These are phyloP conservation scores for Dioctria linearis DNA, from an alignment of 2,888 invertebrate genomes.

Conservation along the genomic window DNA sequence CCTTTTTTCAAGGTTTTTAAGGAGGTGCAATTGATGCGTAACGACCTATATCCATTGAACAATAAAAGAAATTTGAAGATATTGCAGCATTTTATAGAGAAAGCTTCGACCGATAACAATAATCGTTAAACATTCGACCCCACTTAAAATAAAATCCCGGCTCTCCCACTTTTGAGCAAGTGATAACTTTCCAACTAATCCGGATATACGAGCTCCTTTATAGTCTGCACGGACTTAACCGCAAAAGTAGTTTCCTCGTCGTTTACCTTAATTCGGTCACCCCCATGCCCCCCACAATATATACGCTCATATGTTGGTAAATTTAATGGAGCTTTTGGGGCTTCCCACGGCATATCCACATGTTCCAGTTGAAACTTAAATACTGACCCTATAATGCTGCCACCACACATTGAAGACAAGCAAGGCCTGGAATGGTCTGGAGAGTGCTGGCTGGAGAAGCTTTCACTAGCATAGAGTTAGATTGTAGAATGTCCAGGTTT, in stretches of 20 bases:
- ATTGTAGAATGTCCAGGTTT: background rate
- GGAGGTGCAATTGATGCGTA: background rate
- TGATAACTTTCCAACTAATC: conserved; percentile 52
- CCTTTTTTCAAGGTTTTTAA: too few relatives aligned
- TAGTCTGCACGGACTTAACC: conserved; percentile 50
- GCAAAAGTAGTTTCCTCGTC: conserved; percentile 52
- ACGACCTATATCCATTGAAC: background rate
- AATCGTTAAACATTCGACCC: conserved; percentile 48
- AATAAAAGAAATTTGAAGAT: conserved; percentile 3
- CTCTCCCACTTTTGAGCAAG: conserved; percentile 49
- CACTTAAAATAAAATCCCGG: conserved; percentile 49
- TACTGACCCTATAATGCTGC: background rate
- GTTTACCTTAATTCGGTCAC: conserved; percentile 54
- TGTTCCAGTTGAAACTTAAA: conserved; percentile 49
- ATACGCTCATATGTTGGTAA: conserved; percentile 34
- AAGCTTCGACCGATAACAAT: conserved; percentile 36
- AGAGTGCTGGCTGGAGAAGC: background rate
- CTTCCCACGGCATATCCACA: conserved; percentile 51
- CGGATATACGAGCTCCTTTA: conserved; percentile 53
- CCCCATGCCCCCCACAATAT: background rate
- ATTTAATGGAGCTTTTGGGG: conserved; percentile 52
- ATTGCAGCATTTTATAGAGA: conserved; percentile 11
- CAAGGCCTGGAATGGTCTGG: background rate
- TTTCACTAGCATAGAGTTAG: conserved; percentile 12
- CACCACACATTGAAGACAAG: background rate